These are phyloP conservation scores for Piaya cayana DNA, from an alignment of 2,113 vertebrate genomes.

Conservation along the genomic window DNA sequence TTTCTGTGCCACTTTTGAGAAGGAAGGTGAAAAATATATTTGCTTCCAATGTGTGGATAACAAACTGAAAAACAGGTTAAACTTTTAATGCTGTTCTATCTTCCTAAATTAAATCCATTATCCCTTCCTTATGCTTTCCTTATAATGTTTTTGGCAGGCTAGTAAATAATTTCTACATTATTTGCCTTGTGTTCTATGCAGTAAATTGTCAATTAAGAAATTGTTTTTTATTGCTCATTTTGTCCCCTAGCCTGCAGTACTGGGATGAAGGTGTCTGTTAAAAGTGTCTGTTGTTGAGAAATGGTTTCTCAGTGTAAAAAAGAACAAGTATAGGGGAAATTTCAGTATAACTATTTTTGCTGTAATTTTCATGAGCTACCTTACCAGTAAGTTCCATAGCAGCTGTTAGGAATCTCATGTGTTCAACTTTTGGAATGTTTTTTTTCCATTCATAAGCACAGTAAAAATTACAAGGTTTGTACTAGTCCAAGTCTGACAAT, in stretches of 20 bases:
- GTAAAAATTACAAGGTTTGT: not conserved
- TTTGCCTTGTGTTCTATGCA: not conserved
- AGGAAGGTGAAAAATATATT: not conserved
- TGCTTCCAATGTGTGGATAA: not conserved
- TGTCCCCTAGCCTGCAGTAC: not conserved
- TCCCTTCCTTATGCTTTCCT: not conserved
- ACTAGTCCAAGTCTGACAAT: not conserved
- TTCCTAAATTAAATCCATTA: not conserved
- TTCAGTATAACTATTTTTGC: not conserved
- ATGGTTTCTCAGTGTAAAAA: not conserved
- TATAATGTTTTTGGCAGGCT: not conserved
- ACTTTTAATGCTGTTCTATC: not conserved
- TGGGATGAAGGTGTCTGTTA: not conserved
- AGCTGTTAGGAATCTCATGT: not conserved
- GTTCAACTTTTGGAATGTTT: slow-evolving; percentile 23
- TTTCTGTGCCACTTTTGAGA: not conserved
- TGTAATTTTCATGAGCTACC: not conserved
- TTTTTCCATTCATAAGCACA: slow-evolving; percentile 11
- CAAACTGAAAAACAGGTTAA: not conserved
- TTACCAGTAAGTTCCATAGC: not conserved
- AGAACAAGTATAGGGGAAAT: not conserved
- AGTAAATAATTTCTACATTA: not conserved
- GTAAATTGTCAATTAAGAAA: not conserved
- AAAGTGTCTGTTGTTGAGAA: not conserved
- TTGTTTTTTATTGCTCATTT: not conserved